These are phyloP conservation scores for Nymphalis polychloros DNA, from an alignment of 2,888 invertebrate species.

Conservation along the genomic window DNA sequence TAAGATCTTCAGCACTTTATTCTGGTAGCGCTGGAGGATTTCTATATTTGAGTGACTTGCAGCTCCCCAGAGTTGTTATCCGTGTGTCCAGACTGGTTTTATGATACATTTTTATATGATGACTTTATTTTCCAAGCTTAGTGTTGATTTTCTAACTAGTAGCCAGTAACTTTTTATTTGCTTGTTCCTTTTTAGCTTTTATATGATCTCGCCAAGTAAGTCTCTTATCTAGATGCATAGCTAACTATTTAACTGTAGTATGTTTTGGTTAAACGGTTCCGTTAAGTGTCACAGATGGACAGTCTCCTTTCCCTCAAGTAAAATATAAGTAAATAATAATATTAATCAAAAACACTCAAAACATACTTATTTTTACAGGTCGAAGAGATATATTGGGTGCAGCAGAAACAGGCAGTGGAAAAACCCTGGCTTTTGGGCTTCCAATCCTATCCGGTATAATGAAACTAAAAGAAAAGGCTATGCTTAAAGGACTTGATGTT, in stretches of 20 bases:
- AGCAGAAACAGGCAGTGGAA: conserved; percentile 99
- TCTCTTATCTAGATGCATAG: not conserved
- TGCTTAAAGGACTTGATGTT: conserved; percentile 60
- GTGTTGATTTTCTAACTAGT: not conserved
- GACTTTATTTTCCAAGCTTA: not conserved
- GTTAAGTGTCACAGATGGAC: not conserved
- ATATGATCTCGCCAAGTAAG: not conserved
- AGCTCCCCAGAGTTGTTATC: too few relatives aligned
- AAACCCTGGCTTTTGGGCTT: conserved; percentile 98
- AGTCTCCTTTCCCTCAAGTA: not conserved
- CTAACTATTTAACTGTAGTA: not conserved
- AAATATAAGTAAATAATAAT: too few relatives aligned
- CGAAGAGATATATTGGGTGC: conserved; percentile 97
- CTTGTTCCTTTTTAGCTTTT: not conserved
- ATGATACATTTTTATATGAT: too few relatives aligned
- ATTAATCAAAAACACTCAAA: not conserved
- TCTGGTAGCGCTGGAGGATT: not conserved
- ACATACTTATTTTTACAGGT: conserved; percentile 60
- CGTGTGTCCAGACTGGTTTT: too few relatives aligned
- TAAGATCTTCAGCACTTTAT: not conserved
- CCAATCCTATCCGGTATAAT: conserved; percentile 95
- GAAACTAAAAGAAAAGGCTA: conserved; percentile 81
- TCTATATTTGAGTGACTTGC: too few relatives aligned
- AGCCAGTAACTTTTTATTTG: not conserved
- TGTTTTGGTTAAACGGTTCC: not conserved